Conservation (phyloP, 2,888 invertebrate genomes). For the Caenorhabditis macrosperma region DNA sequence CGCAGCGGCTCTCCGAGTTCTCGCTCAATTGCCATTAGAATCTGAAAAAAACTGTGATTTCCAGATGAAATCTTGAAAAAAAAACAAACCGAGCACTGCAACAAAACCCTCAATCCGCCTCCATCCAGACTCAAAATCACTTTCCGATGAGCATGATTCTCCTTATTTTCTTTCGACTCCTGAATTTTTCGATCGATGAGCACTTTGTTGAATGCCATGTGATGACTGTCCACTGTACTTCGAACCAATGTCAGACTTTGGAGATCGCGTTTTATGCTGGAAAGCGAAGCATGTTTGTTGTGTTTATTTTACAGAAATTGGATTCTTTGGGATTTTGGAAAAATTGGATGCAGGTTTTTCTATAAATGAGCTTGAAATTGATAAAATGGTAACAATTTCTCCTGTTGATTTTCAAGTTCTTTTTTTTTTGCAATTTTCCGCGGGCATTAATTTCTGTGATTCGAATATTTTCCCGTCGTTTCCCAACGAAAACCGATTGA, state of each 20-base stretch:
- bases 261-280: slow-evolving; percentile 57
- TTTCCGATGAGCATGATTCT: slow-evolving; percentile 53
- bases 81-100: slow-evolving; percentile 29
- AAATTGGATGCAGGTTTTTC: no score
- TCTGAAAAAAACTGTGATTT: slow-evolving; percentile 17
- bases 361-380: no score
- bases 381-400: no score
- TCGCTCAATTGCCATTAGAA: slow-evolving; percentile 56
- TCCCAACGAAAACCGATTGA: no score
- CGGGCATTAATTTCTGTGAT: no score
- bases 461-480: no score
- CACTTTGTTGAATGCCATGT: slow-evolving; percentile 41
- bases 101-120: slow-evolving; percentile 56
- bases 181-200: slow-evolving; percentile 45
- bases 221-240: slow-evolving; percentile 19
- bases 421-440: no score
- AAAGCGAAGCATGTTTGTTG: slow-evolving; percentile 3
- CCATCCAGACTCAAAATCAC: slow-evolving; percentile 65
- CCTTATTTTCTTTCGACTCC: slow-evolving; percentile 44
- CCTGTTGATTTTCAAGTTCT: no score
- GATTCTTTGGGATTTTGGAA: neutral
- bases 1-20: slow-evolving; percentile 52
- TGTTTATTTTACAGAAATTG: neutral
- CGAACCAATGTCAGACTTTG: slow-evolving; percentile 26
- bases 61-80: neutral